Base-by-base conservation (phyloP, 1,140 invertebrate species). In the Campodea augens region DNA sequence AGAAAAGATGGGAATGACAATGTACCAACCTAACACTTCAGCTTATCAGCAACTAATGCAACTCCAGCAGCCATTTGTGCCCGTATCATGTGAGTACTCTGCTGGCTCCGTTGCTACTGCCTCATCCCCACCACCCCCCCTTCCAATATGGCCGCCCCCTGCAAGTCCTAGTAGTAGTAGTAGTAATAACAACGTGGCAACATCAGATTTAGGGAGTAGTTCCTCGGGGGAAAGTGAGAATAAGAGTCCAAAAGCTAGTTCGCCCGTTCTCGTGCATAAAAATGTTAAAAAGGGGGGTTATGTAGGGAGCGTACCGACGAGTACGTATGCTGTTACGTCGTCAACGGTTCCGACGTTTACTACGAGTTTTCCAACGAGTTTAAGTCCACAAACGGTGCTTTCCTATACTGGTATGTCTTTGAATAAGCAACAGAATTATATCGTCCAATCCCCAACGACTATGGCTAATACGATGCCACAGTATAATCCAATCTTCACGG, bases 11-110 rank as follows among this genome's bases (percentile, higher is more conserved):
- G 89, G 88, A 54, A 74, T 93, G 62, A 88, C 89, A 53, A 83
- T 95, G 54, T 96, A 92, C 71, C 88, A 92, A 67, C 87, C 86
- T 55, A 75, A 73, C 60, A 56, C 59, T 24, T 82, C 81, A 54
- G 83, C 85, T 56, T 92, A 92, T 70, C 88, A 93, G 66, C 87
- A 87, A 69, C 73, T 92, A 65, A 90, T 93, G 84, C 86, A 87
- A 71, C 69, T 87, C 53, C 82, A 86, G 69, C 86, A 91, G 75
- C 85, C 85, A 58, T 70, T 66, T 55, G 65, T 70, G 51, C 69
- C 69, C 49, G 66, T 71, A 43, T 63, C 64, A 58, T 65, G 64
- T 66, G 58, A 65, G 62, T 63, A 52, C 44, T 24, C 37, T 40
- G n/a, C 19, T 25, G 27, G 27, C 38, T 82, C 71, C 79, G 85